Conservation (phyloP, 2,113 vertebrate species). For the Aplodontia rufa region DNA sequence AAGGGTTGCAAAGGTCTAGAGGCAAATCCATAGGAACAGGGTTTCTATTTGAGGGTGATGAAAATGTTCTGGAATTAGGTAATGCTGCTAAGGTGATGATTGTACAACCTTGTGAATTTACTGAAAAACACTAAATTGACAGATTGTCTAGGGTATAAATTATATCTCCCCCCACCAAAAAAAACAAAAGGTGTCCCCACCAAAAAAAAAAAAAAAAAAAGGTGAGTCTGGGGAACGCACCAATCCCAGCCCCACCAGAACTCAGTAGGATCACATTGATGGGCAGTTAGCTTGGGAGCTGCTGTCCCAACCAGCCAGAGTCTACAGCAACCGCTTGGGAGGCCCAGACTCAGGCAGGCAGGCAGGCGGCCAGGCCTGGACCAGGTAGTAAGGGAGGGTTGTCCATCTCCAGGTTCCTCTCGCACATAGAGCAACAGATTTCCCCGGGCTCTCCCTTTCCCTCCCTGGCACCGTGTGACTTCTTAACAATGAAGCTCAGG, state of each 20-base stretch:
- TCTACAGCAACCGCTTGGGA: neutral
- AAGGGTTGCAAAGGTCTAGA: neutral
- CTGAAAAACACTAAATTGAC: neutral
- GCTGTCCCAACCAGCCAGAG: neutral
- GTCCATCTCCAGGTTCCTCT: neutral
- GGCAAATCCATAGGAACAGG: neutral
- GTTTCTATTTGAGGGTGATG: neutral
- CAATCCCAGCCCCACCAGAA: neutral
- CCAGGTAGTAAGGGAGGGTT: neutral
- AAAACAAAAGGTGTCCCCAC: neutral
- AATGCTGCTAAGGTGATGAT: neutral
- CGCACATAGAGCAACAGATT: fast-evolving
- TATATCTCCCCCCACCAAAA: no score
- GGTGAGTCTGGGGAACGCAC: neutral
- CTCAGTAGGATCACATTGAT: neutral
- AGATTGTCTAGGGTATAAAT: neutral
- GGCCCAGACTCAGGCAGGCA: neutral
- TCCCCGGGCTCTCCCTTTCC: neutral
- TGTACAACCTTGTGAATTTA: neutral
- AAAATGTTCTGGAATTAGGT: neutral
- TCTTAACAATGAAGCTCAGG: neutral
- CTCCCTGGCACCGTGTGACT: neutral
- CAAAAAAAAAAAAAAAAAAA: neutral
- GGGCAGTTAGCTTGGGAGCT: neutral
- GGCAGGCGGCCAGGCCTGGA: no score